Evolutionary conservation across 2,797 vertebrate genomes (phyloP), one percentile per base, ranked within the genome.

Genomic region (Cyprinodon diabolis): DNA sequence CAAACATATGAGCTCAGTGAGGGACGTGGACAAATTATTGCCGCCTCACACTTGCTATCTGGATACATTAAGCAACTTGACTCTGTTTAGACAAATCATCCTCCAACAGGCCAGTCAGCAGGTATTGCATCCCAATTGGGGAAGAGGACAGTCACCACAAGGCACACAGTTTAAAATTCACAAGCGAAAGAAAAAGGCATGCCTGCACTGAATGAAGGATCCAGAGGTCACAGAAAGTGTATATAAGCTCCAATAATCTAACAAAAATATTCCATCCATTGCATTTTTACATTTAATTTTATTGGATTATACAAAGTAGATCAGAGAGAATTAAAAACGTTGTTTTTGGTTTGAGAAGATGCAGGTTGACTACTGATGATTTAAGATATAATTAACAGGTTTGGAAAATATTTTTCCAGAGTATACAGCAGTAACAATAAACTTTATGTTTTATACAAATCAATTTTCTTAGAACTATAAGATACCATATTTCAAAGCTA

Each of bases 1-100:
- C 86, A 94, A 95, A 95, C 94, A 95, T 75, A 95, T 96, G 95
- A 96, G 92, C 92, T 96, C 95, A 95, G 86, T 66, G 35, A 81
- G 84, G 87, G 87, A 88, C 74, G 69, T 52, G 72, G 83, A 75
- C 92, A 89, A 88, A 90, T 88, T 87, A 89, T 83, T 88, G 72
- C 77, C 65, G 86, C 89, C 85, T 90, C 86, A 86, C 85, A 85
- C 85, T 85, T 77, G 80, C 84, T 71, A 72, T 88, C 74, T 83
- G 72, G 80, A 82, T 81, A 81, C 84, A 76, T 37, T 75, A 80
- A 87, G 69, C 79, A 75, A 83, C 78, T 77, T 88, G 82, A 89
- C 83, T 84, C 75, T 90, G 90, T 91, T 94, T 91, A 66, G 69
- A 93, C 77, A 90, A 86, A 82, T 90, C 79, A 84, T 90, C 78